Percentiles rank a stretch among this genome's conserved stretches.
phyloP scores from a whole-genome alignment of 1,140 invertebrate species.

The Oreohelix idahoensis region DNA sequence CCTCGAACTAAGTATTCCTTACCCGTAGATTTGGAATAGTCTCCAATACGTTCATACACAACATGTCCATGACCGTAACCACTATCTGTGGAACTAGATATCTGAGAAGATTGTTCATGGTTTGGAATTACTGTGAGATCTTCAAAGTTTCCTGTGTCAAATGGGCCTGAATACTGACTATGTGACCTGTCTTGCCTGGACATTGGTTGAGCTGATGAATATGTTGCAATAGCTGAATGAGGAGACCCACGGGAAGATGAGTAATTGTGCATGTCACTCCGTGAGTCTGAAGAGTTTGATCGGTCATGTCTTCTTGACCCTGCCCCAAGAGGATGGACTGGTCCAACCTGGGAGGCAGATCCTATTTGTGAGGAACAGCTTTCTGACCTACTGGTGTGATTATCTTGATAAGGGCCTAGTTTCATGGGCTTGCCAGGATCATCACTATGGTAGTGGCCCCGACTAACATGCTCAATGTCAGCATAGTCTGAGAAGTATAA shows the following conservation, averaged over 20 bases:
- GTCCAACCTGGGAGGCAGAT: constrained; percentile 31
- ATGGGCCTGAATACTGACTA: neutral
- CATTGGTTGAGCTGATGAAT: neutral
- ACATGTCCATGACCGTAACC: constrained; percentile 66
- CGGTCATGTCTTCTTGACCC: neutral
- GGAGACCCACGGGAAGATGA: constrained; percentile 20
- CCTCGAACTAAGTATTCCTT: neutral
- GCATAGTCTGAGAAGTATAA: constrained; percentile 33
- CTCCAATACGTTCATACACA: constrained; percentile 57
- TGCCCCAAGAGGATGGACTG: neutral
- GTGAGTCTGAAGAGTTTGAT: constrained; percentile 29
- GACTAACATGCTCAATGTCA: constrained; percentile 17
- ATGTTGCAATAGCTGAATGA: neutral
- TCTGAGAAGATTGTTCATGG: constrained; percentile 66
- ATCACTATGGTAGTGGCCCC: neutral
- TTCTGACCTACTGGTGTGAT: constrained; percentile 22
- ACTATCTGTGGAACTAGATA: constrained; percentile 71
- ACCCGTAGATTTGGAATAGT: constrained; percentile 34
- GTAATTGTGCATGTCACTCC: constrained; percentile 17
- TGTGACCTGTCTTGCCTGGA: neutral
- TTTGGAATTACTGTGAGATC: constrained; percentile 60
- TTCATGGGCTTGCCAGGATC: neutral
- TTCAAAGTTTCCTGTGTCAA: constrained; percentile 50
- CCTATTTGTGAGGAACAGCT: constrained; percentile 36
- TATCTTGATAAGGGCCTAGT: neutral